Evolutionary conservation across 2,113 vertebrate species (phyloP), one percentile per base, ranked within the genome.

Genomic region (Phrynocephalus versicolor): DNA sequence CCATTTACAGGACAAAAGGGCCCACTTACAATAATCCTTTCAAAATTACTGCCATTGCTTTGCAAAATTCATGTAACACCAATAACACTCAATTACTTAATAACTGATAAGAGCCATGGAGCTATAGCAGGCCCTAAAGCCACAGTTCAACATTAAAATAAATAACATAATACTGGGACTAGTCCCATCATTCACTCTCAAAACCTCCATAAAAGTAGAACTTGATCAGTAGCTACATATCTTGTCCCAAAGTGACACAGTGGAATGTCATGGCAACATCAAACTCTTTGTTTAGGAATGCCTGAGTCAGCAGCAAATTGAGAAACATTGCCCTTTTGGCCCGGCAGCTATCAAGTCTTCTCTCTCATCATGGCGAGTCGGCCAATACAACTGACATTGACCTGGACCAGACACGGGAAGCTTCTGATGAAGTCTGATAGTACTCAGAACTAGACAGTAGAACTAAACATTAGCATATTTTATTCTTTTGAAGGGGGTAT

Each of bases 211-310:
- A 67, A 80, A 41, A 65, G 58, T 82, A 70, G 25, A 74, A 23
- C 23, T 0, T 64, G 30, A 64, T 8, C 27, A n/a, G 25, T 51
- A 64, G 64, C 25, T 30, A 8, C 19, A 51, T 37, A 73, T 71
- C 30, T 35, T 41, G 55, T 55, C 74, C 33, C 55, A n/a, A 6
- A 14, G 58, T 65, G 12, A 23, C 41, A 15, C 30, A 74, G 23
- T 72, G 35, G 51, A 69, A 62, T 57, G 58, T 9, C 25, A 65
- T 35, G 41, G 13, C 79, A 81, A 81, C 77, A 86, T 55, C 78
- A 19, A 76, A 65, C 39, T 86, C 35, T 86, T 80, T 65, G 57
- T 86, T n/a, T 81, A 86, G 58, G 58, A 37, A 81, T 81, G 57
- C 51, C 19, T 81, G 84, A 86, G 78, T 81, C 84, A 81, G 78